Evolutionary conservation across 1,140 invertebrate genomes (phyloP).

Genomic region (Rhyacophila brunnea): DNA sequence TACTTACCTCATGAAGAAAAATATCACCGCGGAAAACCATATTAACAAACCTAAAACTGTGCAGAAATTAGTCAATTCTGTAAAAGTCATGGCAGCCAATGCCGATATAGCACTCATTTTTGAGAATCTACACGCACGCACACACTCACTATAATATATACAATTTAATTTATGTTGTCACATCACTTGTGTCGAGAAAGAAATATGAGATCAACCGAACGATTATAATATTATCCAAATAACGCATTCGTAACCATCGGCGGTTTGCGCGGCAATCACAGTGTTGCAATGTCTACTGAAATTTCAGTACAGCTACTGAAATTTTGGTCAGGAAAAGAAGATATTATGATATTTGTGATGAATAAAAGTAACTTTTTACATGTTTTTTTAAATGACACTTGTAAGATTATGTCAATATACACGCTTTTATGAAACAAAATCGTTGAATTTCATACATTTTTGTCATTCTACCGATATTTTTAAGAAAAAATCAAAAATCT

Average conservation of each 20-base stretch:
- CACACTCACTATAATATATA: background rate
- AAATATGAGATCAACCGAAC: conserved; percentile 8
- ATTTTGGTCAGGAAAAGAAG: too few relatives aligned
- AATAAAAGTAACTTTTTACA: too few relatives aligned
- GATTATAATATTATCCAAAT: background rate
- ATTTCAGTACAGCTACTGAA: too few relatives aligned
- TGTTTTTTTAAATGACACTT: too few relatives aligned
- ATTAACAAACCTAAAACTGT: conserved; percentile 59
- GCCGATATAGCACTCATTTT: conserved; percentile 22
- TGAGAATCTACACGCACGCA: background rate
- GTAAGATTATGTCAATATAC: too few relatives aligned
- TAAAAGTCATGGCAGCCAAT: conserved; percentile 48
- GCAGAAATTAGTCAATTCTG: conserved; percentile 61
- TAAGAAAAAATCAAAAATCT: too few relatives aligned
- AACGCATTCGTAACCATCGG: conserved; percentile 6
- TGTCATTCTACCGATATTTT: too few relatives aligned
- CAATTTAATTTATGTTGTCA: conserved; percentile 3
- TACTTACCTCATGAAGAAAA: conserved; percentile 25
- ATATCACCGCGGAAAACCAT: conserved; percentile 21
- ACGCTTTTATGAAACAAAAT: too few relatives aligned
- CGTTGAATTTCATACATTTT: too few relatives aligned
- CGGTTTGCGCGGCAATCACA: background rate
- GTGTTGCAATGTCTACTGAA: too few relatives aligned
- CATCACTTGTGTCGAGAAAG: conserved; percentile 6
- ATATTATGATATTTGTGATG: too few relatives aligned